Evolutionary conservation across 2,888 invertebrate genomes (phyloP), one percentile per base, ranked within the genome.

Genomic region (Lasioglossum marginatum): DNA sequence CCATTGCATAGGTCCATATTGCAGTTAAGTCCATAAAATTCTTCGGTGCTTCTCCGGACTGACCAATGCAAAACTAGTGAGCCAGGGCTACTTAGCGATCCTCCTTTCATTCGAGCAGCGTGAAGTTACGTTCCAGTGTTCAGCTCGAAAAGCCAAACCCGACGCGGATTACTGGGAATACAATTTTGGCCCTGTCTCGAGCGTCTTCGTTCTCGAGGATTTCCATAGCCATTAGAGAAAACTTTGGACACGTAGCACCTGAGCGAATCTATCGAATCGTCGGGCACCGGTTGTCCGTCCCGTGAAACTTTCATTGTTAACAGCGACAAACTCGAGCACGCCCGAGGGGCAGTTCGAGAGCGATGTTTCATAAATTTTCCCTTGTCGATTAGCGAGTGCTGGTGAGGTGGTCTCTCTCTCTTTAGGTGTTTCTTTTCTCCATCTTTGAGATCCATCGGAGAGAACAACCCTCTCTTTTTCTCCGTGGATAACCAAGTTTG

Each of bases 141-240:
- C 74, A 1, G 52, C n/a, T n/a, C n/a, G 66, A 48, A 37, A 77
- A 77, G 48, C 45, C 37, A 68, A 77, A 77, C 77, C 66, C 45
- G 68, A 52, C 40, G 40, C 34, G 68, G 37, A 77, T 77, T 77
- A 77, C 48, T 27, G 40, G n/a, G 48, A 52, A 19, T 37, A 27
- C 68, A 70, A 77, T 77, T 77, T 77, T 45, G 68, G 48, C 77
- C 16, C 77, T 37, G 76, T 43, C 43, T 8, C 40, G 60, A n/a
- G 68, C 77, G 68, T 68, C 68, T 77, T 77, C 77, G 45, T 48
- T 45, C 77, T n/a, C 48, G 48, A 34, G 63, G 77, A 77, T 77
- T 77, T 77, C 77, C 77, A 68, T 77, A 77, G 48, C 77, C 48
- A 77, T 77, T 77, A 77, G 77, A 34, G 66, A 68, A 77, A 77